Conservation (phyloP, 2,113 vertebrate genomes). For the Lanius ludovicianus region DNA sequence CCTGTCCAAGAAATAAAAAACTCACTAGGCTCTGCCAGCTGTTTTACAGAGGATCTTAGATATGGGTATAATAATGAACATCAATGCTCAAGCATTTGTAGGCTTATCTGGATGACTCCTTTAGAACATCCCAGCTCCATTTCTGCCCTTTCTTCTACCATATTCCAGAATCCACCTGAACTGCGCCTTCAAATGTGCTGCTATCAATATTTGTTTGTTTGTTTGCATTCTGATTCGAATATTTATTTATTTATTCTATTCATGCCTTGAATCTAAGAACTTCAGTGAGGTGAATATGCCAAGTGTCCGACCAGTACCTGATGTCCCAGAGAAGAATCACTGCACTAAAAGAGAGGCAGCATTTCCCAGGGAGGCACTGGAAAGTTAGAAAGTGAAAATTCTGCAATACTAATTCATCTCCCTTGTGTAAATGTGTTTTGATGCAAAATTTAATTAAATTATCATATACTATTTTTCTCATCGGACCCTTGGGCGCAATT, state of each 20-base stretch:
- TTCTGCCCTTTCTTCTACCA: not conserved
- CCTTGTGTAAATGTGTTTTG: slow-evolving; percentile 32
- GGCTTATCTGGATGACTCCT: not conserved
- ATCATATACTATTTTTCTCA: slow-evolving; percentile 55
- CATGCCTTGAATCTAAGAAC: not conserved
- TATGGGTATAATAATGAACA: not conserved
- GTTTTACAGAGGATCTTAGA: not conserved
- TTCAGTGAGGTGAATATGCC: not conserved
- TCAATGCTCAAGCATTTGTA: not conserved
- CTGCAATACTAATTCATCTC: not conserved
- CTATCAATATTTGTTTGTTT: not conserved
- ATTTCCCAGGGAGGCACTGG: not conserved
- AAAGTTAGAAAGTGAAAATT: slow-evolving; percentile 8
- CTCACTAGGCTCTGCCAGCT: not conserved
- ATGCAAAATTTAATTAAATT: slow-evolving; percentile 58
- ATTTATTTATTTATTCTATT: not conserved
- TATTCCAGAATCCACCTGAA: not conserved
- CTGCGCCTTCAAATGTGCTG: not conserved
- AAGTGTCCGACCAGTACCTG: not conserved
- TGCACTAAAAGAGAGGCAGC: not conserved
- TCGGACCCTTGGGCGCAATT: slow-evolving; percentile 17
- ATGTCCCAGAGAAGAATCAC: not conserved
- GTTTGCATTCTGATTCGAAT: not conserved
- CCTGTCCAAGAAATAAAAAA: not conserved
- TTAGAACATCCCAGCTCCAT: not conserved